Base-by-base conservation (phyloP, 1,140 invertebrate genomes). In the Drosophila funebris region DNA sequence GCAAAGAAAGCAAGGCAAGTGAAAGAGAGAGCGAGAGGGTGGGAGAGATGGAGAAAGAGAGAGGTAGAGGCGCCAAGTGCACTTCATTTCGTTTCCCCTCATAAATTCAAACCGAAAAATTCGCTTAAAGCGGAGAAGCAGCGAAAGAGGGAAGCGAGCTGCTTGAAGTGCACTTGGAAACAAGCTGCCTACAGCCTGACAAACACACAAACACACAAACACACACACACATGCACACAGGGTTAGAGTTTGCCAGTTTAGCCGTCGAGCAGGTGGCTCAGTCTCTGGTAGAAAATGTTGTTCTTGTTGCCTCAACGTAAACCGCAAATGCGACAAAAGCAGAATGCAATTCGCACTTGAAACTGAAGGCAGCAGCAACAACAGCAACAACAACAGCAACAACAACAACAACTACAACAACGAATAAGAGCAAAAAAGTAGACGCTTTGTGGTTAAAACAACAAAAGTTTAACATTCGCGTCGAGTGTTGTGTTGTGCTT, bases 331-430 rank as follows among this genome's bases (percentile, higher is more conserved):
- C 82, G 82, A 87, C 82, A 87, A 88, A 87, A 87, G 83, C 78
- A 87, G 82, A 88, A 87, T 87, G 78, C 82, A 88, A 87, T 87
- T 87, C 82, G 82, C 82, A 85, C 82, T 87, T 85, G 78, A 82
- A 87, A 82, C 82, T 87, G 68, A 66, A 52, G 60, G 70, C 57
- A 44, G 16, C 52, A 57, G 1, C 16, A 36, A 27, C 53, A 60
- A 27, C 27, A 33, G 39, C 36, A 66, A 43, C 46, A 62, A 52
- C 24, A 68, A 37, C 60, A 72, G 62, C 46, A 43, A 39, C 31
- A 69, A 36, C 37, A 53, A 44, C 41, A 61, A 57, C 31, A 64
- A 53, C 36, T 50, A 48, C 31, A 64, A 57, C 24, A 27, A 27
- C 4, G 2, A 27, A 27, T n/a, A n/a, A n/a, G n/a, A 1, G 24